phyloP scores from a whole-genome alignment of 1,140 invertebrate species.

The Drosophila bocqueti region DNA sequence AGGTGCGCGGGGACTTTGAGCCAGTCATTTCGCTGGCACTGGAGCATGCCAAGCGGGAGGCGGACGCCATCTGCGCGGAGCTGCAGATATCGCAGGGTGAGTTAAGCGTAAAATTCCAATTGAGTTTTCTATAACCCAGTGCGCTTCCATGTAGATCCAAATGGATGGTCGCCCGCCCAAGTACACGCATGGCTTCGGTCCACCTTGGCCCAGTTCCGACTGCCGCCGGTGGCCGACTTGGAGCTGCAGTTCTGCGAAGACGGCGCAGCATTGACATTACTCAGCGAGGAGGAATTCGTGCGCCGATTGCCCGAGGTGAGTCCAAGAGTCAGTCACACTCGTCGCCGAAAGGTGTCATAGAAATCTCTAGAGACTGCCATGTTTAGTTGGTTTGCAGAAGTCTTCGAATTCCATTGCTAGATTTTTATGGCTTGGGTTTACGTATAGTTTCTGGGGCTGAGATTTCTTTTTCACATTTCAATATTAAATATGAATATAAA shows the following conservation, averaged over 20 bases:
- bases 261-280: constrained; percentile 90
- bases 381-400: constrained; percentile 14
- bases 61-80: constrained; percentile 92
- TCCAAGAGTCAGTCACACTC: constrained; percentile 27
- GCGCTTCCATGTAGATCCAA: constrained; percentile 89
- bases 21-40: constrained; percentile 93
- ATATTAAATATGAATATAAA: neutral
- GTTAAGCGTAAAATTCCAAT: constrained; percentile 45
- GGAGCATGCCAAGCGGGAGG: constrained; percentile 93
- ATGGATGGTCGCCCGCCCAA: constrained; percentile 92
- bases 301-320: constrained; percentile 91
- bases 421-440: neutral
- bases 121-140: neutral
- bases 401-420: constrained; percentile 11
- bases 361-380: constrained; percentile 25
- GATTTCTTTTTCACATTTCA: neutral
- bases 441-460: neutral
- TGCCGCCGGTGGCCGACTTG: constrained; percentile 91
- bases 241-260: constrained; percentile 88
- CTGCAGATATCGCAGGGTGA: constrained; percentile 95
- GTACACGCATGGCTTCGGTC: constrained; percentile 95
- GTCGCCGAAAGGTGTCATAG: constrained; percentile 10
- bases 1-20: constrained; percentile 89
- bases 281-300: constrained; percentile 94
- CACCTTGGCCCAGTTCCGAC: constrained; percentile 91